phyloP scores from a whole-genome alignment of 2,797 vertebrate genomes.

The Aulostomus chinensis region DNA sequence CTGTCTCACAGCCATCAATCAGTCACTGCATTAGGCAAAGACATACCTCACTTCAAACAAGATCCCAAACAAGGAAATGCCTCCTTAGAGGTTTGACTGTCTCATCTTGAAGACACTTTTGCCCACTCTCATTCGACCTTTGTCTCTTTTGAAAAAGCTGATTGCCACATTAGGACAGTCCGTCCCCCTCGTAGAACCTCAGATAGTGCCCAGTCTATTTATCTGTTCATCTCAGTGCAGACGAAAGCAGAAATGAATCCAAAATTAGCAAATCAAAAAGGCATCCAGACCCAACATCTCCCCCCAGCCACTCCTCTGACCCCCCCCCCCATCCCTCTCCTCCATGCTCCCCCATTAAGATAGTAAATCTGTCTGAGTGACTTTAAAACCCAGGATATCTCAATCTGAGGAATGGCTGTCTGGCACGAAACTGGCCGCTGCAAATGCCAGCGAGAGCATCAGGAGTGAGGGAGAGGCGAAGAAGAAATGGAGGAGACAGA shows the following conservation, averaged over 20 bases:
- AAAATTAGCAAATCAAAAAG: conserved; percentile 62
- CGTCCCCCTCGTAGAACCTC: conserved; percentile 39
- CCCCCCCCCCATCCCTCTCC: background rate
- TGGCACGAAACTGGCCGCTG: conserved; percentile 65
- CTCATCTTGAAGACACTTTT: no score
- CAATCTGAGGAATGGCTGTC: conserved; percentile 75
- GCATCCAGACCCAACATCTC: conserved; percentile 21
- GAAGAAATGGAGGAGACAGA: conserved; percentile 35
- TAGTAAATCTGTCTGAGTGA: conserved; percentile 76
- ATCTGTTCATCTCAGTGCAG: conserved; percentile 49
- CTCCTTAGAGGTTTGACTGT: conserved; percentile 24
- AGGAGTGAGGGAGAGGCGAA: conserved; percentile 22
- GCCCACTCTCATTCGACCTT: conserved; percentile 10
- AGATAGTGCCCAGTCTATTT: conserved; percentile 52
- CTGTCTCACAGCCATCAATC: conserved; percentile 60
- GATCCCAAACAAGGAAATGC: conserved; percentile 41
- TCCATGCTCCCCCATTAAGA: conserved; percentile 54
- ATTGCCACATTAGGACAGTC: conserved; percentile 45
- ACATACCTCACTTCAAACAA: conserved; percentile 60
- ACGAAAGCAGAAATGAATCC: conserved; percentile 45
- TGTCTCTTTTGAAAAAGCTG: conserved; percentile 20
- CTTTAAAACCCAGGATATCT: conserved; percentile 76
- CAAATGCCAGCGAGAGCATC: conserved; percentile 62
- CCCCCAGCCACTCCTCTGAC: conserved; percentile 1
- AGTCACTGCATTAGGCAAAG: conserved; percentile 64